Evolutionary conservation across 1,140 invertebrate genomes (phyloP).

Genomic region (Drosophila pallidifrons): DNA sequence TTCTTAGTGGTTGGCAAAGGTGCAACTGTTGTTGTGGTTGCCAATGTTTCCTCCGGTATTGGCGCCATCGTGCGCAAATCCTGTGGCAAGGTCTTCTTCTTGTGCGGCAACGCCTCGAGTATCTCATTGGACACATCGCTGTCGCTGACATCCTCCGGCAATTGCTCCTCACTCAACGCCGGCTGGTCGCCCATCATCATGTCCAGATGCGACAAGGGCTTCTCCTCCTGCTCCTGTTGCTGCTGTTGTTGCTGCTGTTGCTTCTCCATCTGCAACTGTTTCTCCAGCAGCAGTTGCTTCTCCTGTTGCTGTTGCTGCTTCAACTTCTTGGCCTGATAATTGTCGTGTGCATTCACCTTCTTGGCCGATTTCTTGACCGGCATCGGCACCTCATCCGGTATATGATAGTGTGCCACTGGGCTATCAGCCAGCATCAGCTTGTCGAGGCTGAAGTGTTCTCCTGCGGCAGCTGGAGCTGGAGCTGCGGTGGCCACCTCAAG

Average conservation of each 20-base stretch:
- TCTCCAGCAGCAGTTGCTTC: constrained; percentile 33
- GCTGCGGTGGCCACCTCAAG: constrained; percentile 39
- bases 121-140: constrained; percentile 77
- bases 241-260: constrained; percentile 46
- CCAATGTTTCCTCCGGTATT: constrained; percentile 43
- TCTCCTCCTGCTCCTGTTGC: constrained; percentile 16
- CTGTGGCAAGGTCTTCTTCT: constrained; percentile 73
- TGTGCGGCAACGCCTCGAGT: constrained; percentile 75
- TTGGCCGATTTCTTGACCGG: constrained; percentile 80
- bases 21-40: constrained; percentile 17
- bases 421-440: constrained; percentile 75
- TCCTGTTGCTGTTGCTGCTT: constrained; percentile 22
- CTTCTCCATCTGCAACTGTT: constrained; percentile 12
- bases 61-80: constrained; percentile 69
- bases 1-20: constrained; percentile 20
- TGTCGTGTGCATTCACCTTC: constrained; percentile 61
- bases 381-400: constrained; percentile 74
- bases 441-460: constrained; percentile 65
- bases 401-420: constrained; percentile 36
- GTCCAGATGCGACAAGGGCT: constrained; percentile 44
- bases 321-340: constrained; percentile 52
- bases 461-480: constrained; percentile 4
- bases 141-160: constrained; percentile 58
- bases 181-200: constrained; percentile 84
- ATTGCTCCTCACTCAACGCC: constrained; percentile 56